These are phyloP conservation scores for Madoqua kirkii DNA, from an alignment of 2,113 vertebrate genomes.

Conservation along the genomic window DNA sequence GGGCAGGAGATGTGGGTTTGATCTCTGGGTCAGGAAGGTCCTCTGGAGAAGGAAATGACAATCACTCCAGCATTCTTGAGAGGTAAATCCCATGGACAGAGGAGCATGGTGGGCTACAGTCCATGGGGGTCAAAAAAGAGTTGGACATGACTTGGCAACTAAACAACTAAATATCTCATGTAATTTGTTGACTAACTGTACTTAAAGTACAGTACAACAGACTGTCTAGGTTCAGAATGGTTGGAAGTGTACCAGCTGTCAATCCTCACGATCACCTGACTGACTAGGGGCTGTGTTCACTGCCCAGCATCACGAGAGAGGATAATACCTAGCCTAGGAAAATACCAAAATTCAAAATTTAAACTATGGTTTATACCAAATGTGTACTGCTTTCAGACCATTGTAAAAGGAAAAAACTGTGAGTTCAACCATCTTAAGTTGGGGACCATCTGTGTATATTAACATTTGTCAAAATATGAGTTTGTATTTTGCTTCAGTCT, in stretches of 20 bases:
- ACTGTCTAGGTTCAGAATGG: background rate
- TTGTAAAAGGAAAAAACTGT: background rate
- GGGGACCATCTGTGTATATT: background rate
- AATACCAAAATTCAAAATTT: background rate
- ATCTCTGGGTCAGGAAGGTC: background rate
- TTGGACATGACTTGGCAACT: background rate
- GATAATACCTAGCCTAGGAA: background rate
- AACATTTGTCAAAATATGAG: background rate
- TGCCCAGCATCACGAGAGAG: background rate
- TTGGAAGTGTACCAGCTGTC: background rate
- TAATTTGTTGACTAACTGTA: background rate
- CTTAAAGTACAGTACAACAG: background rate
- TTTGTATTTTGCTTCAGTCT: background rate
- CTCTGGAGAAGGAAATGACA: background rate
- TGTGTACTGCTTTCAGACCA: background rate
- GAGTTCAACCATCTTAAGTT: background rate
- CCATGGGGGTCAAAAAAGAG: background rate
- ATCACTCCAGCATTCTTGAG: background rate
- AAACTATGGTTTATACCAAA: background rate
- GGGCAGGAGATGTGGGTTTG: accelerated
- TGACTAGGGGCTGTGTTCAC: background rate
- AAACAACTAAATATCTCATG: background rate
- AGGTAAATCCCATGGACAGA: background rate
- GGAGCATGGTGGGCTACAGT: background rate
- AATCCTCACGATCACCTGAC: background rate